phyloP scores from a whole-genome alignment of 2,113 vertebrate species.

The Nesogale talazaci region DNA sequence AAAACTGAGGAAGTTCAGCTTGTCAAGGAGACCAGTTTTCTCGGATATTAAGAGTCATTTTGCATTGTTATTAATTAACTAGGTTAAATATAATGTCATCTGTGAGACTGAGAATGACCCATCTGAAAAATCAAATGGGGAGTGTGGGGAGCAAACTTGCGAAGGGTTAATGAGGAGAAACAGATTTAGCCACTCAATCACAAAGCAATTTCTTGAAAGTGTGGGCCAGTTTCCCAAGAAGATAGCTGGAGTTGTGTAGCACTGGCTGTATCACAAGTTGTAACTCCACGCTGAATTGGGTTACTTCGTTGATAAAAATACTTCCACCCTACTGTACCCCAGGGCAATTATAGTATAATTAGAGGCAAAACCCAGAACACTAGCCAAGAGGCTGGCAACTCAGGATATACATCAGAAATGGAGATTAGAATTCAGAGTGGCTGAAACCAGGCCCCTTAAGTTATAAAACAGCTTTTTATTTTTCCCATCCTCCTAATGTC shows the following conservation, averaged over 20 bases:
- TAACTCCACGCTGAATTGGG: background rate
- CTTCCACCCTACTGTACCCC: background rate
- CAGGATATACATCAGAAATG: slow-evolving; percentile 8
- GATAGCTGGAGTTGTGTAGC: background rate
- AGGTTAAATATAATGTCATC: slow-evolving; percentile 8
- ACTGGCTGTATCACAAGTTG: background rate
- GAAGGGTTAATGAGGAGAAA: background rate
- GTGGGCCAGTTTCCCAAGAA: background rate
- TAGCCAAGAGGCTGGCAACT: background rate
- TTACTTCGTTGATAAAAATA: background rate
- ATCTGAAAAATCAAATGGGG: slow-evolving; percentile 9
- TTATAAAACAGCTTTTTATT: background rate
- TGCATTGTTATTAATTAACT: background rate
- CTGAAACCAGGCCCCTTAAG: background rate
- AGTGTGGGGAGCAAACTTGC: background rate
- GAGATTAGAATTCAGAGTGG: background rate
- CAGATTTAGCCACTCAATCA: background rate
- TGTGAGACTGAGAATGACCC: background rate
- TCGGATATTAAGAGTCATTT: background rate
- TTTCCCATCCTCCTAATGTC: background rate
- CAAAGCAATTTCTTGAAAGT: slow-evolving; percentile 27
- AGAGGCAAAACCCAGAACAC: background rate
- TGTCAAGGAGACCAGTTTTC: slow-evolving; percentile 18
- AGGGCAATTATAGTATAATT: background rate
- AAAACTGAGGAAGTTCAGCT: slow-evolving; percentile 24